A percentile compares a stretch with the other conserved stretches of the same genome.
These are phyloP conservation scores for Catagonus wagneri DNA, from an alignment of 2,113 vertebrate species.

Conservation along the genomic window DNA sequence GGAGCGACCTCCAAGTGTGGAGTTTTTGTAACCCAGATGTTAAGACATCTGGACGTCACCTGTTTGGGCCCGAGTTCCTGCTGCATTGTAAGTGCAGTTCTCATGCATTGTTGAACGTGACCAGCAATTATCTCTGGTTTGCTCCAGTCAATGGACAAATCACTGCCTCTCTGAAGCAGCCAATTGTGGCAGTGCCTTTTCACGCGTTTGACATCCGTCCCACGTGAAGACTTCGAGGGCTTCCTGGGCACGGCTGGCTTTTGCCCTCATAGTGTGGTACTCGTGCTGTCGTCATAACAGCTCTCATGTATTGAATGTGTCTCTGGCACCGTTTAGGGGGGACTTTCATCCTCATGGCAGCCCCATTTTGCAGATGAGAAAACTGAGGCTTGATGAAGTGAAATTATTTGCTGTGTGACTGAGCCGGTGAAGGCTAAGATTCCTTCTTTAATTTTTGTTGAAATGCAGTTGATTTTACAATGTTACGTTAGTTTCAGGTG, in stretches of 20 bases:
- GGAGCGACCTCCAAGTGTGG: neutral
- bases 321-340: neutral
- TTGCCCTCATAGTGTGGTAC: neutral
- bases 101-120: neutral
- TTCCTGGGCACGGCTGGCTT: neutral
- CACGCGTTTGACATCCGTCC: neutral
- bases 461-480: neutral
- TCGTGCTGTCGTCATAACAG: rapidly evolving
- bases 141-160: neutral
- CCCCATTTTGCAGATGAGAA: neutral
- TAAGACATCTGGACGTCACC: conserved; percentile 9
- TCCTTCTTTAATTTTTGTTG: neutral
- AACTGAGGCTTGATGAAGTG: neutral
- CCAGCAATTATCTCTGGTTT: neutral
- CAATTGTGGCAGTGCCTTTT: neutral
- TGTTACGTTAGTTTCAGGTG: neutral
- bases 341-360: neutral
- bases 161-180: neutral
- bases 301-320: neutral
- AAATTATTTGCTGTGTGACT: neutral
- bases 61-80: neutral
- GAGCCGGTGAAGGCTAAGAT: no score
- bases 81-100: neutral
- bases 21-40: neutral
- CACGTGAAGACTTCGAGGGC: neutral